These are phyloP conservation scores for Cancer borealis DNA, from an alignment of 2,888 invertebrate species.

Conservation along the genomic window DNA sequence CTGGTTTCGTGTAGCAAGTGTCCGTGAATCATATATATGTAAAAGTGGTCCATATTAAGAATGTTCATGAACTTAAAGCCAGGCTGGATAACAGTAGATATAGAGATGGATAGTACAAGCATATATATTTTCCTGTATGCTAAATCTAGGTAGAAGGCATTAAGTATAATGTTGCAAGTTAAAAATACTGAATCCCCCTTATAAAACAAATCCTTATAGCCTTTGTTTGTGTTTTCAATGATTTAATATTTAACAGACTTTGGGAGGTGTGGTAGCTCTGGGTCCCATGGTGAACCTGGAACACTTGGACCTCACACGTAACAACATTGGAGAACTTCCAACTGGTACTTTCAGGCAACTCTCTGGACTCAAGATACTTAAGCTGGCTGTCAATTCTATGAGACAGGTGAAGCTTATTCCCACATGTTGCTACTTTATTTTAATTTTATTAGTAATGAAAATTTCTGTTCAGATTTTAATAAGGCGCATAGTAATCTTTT, in stretches of 20 bases:
- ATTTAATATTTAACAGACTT: slow-evolving; percentile 82
- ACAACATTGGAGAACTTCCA: slow-evolving; percentile 89
- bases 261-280: slow-evolving; percentile 87
- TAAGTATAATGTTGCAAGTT: too few species aligned
- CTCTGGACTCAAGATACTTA: slow-evolving; percentile 86
- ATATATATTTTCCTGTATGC: too few species aligned
- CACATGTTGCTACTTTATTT: neutral
- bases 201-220: too few species aligned
- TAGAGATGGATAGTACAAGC: too few species aligned
- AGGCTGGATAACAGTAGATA: too few species aligned
- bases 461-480: slow-evolving; percentile 76
- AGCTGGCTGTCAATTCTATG: slow-evolving; percentile 91
- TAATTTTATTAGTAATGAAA: too few species aligned
- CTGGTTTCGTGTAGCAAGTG: too few species aligned
- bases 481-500: neutral
- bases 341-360: slow-evolving; percentile 90
- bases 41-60: too few species aligned
- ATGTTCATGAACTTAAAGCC: too few species aligned
- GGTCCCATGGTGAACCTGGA: slow-evolving; percentile 86
- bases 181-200: too few species aligned
- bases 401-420: slow-evolving; percentile 86
- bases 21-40: too few species aligned
- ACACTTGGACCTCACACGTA: slow-evolving; percentile 90
- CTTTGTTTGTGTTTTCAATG: neutral
- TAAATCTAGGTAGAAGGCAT: too few species aligned